Evolutionary conservation across 2,113 vertebrate species (phyloP).

Genomic region (Porphyrio hochstetteri): DNA sequence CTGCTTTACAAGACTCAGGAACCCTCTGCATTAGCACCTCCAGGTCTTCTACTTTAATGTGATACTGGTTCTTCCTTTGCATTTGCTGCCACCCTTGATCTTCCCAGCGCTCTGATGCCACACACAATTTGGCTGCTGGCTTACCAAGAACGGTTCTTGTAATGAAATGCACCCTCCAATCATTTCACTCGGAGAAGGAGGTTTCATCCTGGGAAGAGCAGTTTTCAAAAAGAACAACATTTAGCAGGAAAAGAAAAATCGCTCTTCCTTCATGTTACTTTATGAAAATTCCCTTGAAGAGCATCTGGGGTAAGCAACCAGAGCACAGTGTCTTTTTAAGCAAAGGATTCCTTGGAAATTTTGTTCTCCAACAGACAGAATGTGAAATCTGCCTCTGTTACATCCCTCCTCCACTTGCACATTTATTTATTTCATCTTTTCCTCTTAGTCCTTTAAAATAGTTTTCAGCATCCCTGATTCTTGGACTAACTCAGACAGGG

Average conservation of each 20-base stretch:
- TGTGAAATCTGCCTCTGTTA: neutral
- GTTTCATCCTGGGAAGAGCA: neutral
- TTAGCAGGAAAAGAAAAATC: neutral
- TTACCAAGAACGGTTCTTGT: neutral
- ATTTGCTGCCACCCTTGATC: constrained; percentile 5
- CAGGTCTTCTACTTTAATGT: neutral
- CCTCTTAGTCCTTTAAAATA: neutral
- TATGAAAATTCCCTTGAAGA: neutral
- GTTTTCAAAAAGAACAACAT: neutral
- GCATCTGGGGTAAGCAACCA: neutral
- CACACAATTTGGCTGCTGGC: neutral
- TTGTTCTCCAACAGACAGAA: neutral
- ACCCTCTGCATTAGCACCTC: neutral
- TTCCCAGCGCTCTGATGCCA: neutral
- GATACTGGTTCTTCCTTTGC: neutral
- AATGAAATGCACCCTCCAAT: neutral
- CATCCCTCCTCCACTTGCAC: neutral
- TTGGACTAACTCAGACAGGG: neutral
- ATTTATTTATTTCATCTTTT: neutral
- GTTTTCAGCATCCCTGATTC: neutral
- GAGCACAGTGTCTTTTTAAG: neutral
- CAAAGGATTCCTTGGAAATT: neutral
- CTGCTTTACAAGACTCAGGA: neutral
- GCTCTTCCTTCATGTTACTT: neutral
- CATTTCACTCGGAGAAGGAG: neutral